Percentiles rank a stretch among this genome's conserved stretches.
phyloP scores from a whole-genome alignment of 2,113 vertebrate genomes.

The Sigmodon hispidus region DNA sequence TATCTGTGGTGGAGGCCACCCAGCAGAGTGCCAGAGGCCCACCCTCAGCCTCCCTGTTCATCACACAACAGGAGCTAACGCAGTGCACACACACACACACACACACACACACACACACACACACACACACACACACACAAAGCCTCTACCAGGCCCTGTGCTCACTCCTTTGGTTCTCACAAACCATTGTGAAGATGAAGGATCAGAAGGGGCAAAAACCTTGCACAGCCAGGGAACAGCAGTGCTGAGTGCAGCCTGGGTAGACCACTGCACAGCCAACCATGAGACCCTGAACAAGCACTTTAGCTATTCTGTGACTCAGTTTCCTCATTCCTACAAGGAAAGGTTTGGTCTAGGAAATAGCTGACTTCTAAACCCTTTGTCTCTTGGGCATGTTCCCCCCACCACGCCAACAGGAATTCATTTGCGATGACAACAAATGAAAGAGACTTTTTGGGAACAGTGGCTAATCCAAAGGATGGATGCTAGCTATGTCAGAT shows the following conservation, averaged over 20 bases:
- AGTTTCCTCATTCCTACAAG: neutral
- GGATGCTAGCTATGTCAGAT: neutral
- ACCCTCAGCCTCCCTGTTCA: neutral
- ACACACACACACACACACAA: neutral
- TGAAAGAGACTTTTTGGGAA: neutral
- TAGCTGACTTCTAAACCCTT: conserved; percentile 6
- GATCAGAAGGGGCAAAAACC: conserved; percentile 24
- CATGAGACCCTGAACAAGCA: neutral
- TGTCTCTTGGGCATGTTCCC: neutral
- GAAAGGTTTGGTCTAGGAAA: neutral
- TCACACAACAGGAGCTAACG: neutral
- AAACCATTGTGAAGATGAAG: neutral
- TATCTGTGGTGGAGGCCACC: neutral
- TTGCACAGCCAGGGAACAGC: neutral
- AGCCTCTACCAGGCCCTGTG: neutral
- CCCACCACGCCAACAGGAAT: neutral
- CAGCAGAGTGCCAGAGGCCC: neutral
- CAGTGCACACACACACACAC: neutral
- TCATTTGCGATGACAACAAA: neutral
- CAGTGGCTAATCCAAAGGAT: neutral
- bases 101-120: neutral
- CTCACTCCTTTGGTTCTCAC: neutral
- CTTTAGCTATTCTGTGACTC: conserved; percentile 17
- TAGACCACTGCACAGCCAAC: neutral
- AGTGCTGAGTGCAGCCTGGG: neutral